Base-by-base conservation (phyloP, 2,113 vertebrate species). In the Fregetta grallaria region DNA sequence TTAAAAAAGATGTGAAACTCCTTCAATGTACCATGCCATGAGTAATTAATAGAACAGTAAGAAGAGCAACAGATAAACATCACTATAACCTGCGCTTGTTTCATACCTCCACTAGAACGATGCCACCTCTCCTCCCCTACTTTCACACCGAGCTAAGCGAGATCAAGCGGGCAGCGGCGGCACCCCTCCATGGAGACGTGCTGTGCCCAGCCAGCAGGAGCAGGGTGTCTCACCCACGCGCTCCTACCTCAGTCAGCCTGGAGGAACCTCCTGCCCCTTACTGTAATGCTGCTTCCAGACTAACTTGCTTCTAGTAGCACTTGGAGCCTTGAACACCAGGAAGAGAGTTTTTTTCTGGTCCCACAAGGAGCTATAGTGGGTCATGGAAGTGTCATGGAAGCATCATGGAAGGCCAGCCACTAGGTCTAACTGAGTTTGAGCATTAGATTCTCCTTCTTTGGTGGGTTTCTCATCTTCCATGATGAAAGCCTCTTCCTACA, bases 171-270 rank as follows among this genome's bases (percentile, higher is more conserved):
- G 18, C 53, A 52, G 36, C 3, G 3, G 59, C 7, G 44, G 20
- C 56, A 34, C 10, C 9, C 52, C 63, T 80, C 32, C 63, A 19
- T 1, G 4, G 40, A n/a, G 18, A 32, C 0, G 0, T 22, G 15
- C 32, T 74, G 42, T 40, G 9, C 52, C 47, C 42, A 77, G 70
- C 23, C 34, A 38, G 47, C 3, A 59, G 45, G 13, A 80, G 26
- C 1, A 3, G 29, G 4, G 7, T 30, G 9, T 32, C 56, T 83
- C 0, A 0, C 23, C 29, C 15, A 32, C 18, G 40, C 1, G 3
- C 7, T 85, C 56, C 38, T 36, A 23, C 27, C 21, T 81, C 4
- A 4, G 11, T 38, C 47, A 71, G 36, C 45, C 52, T 47, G 73
- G 20, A 87, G 17, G 9, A 89, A 71, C 15, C 32, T 68, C 38